A percentile compares a stretch with the other conserved stretches of the same genome.
These are phyloP conservation scores for Serripes groenlandicus DNA, from an alignment of 2,888 invertebrate genomes.

Conservation along the genomic window DNA sequence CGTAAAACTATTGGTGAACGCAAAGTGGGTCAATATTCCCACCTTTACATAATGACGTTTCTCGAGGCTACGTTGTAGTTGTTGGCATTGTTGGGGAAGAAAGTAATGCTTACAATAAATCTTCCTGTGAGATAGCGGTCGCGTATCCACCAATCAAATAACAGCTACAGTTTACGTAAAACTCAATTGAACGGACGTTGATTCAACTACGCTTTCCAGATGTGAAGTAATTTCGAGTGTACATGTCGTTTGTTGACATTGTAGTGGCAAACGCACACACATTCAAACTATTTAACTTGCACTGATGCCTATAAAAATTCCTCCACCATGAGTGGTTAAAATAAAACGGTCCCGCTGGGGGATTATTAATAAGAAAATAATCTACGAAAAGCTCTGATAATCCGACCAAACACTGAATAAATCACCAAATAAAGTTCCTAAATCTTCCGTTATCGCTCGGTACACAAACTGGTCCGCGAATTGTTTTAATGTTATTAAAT, in stretches of 20 bases:
- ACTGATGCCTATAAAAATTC: slow-evolving; percentile 64
- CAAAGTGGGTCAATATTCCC: too few relatives aligned
- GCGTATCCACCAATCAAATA: too few relatives aligned
- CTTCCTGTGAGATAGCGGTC: too few relatives aligned
- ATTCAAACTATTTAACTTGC: slow-evolving; percentile 8
- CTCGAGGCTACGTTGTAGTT: too few relatives aligned
- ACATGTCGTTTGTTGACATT: neutral
- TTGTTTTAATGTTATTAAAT: slow-evolving; percentile 72
- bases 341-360: slow-evolving; percentile 62
- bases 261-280: neutral
- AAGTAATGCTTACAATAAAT: too few relatives aligned
- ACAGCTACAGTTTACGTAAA: too few relatives aligned
- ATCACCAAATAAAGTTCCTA: slow-evolving; percentile 61
- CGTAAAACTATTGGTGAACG: too few relatives aligned
- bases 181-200: too few relatives aligned
- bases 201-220: too few relatives aligned
- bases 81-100: too few relatives aligned
- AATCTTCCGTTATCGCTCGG: slow-evolving; percentile 64
- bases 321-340: slow-evolving; percentile 61
- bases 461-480: slow-evolving; percentile 50
- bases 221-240: too few relatives aligned
- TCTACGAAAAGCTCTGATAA: slow-evolving; percentile 61
- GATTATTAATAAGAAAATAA: slow-evolving; percentile 71
- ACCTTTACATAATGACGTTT: too few relatives aligned
- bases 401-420: slow-evolving; percentile 62